Evolutionary conservation across 2,888 invertebrate species (phyloP).

Genomic region (Andrena dorsata): DNA sequence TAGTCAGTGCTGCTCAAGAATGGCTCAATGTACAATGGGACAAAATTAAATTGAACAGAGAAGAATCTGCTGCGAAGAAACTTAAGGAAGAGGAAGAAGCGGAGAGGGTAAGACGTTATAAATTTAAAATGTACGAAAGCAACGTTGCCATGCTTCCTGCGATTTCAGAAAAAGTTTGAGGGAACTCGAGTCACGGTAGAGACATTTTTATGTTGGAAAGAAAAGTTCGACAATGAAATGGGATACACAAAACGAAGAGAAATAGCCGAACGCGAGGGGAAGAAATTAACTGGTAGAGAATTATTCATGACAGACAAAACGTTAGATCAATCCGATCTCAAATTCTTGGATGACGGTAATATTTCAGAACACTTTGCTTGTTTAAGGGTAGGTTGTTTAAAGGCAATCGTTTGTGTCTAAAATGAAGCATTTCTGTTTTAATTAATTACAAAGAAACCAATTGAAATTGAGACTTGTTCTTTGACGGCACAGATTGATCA

Average conservation of each 20-base stretch:
- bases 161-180: constrained; percentile 94
- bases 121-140: background rate
- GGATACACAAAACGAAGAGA: constrained; percentile 91
- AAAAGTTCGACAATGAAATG: constrained; percentile 95
- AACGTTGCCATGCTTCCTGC: background rate
- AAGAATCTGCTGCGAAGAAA: constrained; percentile 90
- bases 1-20: constrained; percentile 97
- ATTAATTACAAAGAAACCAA: too few relatives aligned
- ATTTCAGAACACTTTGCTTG: background rate
- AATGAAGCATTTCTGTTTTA: too few relatives aligned
- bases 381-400: too few relatives aligned
- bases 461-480: too few relatives aligned
- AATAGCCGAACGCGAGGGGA: constrained; percentile 90
- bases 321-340: constrained; percentile 97
- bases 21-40: constrained; percentile 96
- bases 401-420: too few relatives aligned
- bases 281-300: constrained; percentile 96
- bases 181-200: constrained; percentile 98
- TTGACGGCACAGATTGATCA: too few relatives aligned
- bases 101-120: constrained; percentile 88
- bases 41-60: constrained; percentile 89
- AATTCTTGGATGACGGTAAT: constrained; percentile 95
- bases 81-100: constrained; percentile 93
- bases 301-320: constrained; percentile 97
- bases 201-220: constrained; percentile 97